phyloP scores from a whole-genome alignment of 2,888 invertebrate species.

The Epinotia demarniana region DNA sequence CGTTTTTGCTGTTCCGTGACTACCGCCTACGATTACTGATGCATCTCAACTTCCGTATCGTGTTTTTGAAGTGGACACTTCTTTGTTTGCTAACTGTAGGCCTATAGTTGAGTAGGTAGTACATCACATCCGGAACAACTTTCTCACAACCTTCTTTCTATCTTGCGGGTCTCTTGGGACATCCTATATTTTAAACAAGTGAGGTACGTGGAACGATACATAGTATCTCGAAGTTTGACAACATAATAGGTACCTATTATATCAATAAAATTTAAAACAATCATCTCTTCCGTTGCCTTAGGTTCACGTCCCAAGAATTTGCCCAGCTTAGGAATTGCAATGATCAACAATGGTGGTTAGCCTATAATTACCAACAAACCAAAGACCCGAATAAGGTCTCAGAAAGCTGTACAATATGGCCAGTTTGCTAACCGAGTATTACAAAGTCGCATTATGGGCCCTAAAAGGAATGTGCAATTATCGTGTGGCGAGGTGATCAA shows the following conservation, averaged over 20 bases:
- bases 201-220: no score
- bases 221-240: no score
- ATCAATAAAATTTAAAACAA: no score
- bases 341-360: slow-evolving; percentile 7
- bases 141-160: no score
- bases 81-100: no score
- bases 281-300: no score
- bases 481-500: slow-evolving; percentile 34
- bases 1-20: background rate
- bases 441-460: slow-evolving; percentile 25
- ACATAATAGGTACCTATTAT: no score
- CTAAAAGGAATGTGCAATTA: slow-evolving; percentile 40
- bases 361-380: slow-evolving; percentile 25
- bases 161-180: no score
- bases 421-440: slow-evolving; percentile 1
- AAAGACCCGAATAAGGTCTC: slow-evolving; percentile 14
- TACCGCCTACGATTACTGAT: background rate
- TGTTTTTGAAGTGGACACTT: background rate
- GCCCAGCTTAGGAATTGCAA: slow-evolving; percentile 15
- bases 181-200: no score
- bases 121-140: no score
- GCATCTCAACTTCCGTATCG: slow-evolving; percentile 8
- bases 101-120: no score
- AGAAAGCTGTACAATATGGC: slow-evolving; percentile 30
- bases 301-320: background rate